Base-by-base conservation (phyloP, 1,140 invertebrate species). In the Agrypnia vestita region DNA sequence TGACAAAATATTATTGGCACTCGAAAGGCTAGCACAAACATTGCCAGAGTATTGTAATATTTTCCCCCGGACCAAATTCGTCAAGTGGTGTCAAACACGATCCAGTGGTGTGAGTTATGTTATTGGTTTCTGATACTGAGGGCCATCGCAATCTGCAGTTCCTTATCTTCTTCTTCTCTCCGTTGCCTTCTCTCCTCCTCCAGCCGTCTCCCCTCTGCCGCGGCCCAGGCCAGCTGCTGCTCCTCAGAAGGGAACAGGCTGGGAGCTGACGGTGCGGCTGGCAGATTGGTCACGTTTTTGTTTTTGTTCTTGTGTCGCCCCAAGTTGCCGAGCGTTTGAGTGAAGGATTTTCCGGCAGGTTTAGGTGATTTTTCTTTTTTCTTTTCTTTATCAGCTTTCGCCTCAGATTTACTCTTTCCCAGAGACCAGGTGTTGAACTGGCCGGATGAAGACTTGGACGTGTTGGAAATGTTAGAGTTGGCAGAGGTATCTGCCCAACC, bases 151-250 rank as follows among this genome's bases (percentile, higher is more conserved):
- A 91, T 87, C 83, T 91, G 89, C 46, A 91, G 84, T 82, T 92
- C 91, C 17, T 87, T 88, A 71, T 92, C 87, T 81, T 91, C 90
- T 77, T 87, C 87, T 74, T 88, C 80, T 35, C 89, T 83, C 47
- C 89, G 82, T 53, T 86, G 86, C 72, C 88, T 87, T 0, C 88
- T 85, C 71, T 90, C 89, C 44, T 86, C 86, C 82, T 90, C 87
- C 49, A 90, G 82, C 9, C 86, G 85, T 56, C 88, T 84, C 51
- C 90, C 91, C 84, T 91, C 91, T n/a, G 89, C 86, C 13, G 90
- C 90, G 4, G 91, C 91, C 91, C 91, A 92, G 7, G 89, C 90
- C 85, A 90, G 86, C 85, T 91, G 91, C 83, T 90, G 86, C 80
- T 90, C 90, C 82, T 91, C 91, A 1, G 85, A 85, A 0, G 87